Percentiles rank a stretch among this genome's conserved stretches.
Conservation (phyloP, 2,113 vertebrate genomes). For the Callipepla californica region DNA sequence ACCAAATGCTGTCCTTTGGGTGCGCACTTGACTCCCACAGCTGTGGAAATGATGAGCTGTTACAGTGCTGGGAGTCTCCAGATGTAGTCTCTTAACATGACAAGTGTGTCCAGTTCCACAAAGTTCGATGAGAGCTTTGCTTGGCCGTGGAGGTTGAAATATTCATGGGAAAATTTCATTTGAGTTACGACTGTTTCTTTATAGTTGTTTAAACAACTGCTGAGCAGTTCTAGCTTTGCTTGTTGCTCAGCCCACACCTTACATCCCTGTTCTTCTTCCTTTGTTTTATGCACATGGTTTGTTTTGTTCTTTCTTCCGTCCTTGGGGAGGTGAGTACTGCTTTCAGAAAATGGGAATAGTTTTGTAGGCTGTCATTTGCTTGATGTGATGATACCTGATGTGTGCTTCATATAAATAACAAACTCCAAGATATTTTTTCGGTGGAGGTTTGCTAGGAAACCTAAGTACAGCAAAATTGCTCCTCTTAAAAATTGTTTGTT, state of each 20-base stretch:
- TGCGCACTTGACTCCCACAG: neutral
- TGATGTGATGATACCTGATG: neutral
- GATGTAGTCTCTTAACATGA: fast-evolving
- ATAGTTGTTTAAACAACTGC: neutral
- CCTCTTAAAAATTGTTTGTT: neutral
- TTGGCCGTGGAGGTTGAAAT: neutral
- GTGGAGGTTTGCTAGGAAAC: neutral
- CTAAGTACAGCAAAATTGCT: neutral
- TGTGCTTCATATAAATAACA: neutral
- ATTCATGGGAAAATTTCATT: neutral
- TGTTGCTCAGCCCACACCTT: neutral
- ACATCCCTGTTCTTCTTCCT: neutral
- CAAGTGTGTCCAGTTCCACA: neutral
- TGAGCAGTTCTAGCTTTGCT: neutral
- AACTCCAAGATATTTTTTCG: neutral
- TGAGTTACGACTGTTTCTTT: neutral
- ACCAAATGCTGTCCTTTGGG: neutral
- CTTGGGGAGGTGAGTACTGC: neutral
- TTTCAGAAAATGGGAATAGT: neutral
- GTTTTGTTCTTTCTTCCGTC: neutral
- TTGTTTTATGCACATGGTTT: fast-evolving
- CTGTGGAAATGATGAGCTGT: fast-evolving
- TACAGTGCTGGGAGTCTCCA: fast-evolving
- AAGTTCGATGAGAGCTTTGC: neutral
- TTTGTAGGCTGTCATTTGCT: neutral